Base-by-base conservation (phyloP, 2,113 vertebrate genomes). In the Emydura subglobosa region DNA sequence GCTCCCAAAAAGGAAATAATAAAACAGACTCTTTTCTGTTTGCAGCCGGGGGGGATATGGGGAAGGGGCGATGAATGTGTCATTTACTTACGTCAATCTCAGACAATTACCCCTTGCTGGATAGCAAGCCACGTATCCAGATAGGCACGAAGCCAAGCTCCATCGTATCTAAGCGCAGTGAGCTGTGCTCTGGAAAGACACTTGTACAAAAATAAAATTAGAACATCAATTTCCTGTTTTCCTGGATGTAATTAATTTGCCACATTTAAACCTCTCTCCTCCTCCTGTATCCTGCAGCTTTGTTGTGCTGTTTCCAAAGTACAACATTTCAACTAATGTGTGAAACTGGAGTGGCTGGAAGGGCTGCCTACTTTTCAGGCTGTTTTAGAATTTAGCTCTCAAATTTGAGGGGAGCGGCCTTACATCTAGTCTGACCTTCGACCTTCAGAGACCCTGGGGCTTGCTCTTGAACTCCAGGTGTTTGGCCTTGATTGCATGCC, bases 401-500 rank as follows among this genome's bases (percentile, higher is more conserved):
- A 68, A n/a, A 68, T 34, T n/a, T 68, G 61, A 19, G 61, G 34
- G 19, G 34, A 17, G 10, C 6, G 27, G 12, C 31, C 4, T 68
- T 7, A n/a, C 19, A n/a, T 16, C 17, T 68, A n/a, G 61, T 21
- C 61, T n/a, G 34, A n/a, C 34, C 61, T 19, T n/a, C 31, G n/a
- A 1, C 34, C 31, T 68, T 19, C 16, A n/a, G 61, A 5, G 17
- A 31, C 61, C 17, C 7, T 21, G 34, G 7, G 61, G 17, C 61
- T n/a, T 65, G 59, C 59, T 65, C 29, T 65, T 14, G 34, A 65
- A n/a, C 61, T n/a, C 34, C 16, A 6, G 31, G 34, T 31, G 34
- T n/a, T n/a, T 65, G 61, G 61, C 34, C 27, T 0, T 1, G 49
- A 27, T 79, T 19, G 19, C 0, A 2, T 8, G 85, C 24, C 90